Evolutionary conservation across 2,888 invertebrate genomes (phyloP).

Genomic region (Plebejus anna): DNA sequence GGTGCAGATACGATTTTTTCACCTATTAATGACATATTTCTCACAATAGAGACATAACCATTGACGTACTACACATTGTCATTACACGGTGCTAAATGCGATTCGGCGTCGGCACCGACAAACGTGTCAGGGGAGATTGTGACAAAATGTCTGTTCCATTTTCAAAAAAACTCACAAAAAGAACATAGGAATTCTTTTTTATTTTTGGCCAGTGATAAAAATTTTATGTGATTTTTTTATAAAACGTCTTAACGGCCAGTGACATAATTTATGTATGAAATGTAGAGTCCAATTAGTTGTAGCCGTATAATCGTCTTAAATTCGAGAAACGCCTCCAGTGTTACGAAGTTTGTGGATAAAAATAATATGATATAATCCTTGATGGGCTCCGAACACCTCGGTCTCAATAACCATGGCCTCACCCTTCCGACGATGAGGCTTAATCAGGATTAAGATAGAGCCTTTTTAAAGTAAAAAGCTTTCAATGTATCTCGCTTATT

Average conservation of each 20-base stretch:
- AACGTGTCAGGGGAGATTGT: constrained; percentile 37
- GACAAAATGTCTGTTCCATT: constrained; percentile 23
- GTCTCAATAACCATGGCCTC: constrained; percentile 54
- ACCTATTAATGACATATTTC: constrained; percentile 70
- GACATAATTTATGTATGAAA: constrained; percentile 5
- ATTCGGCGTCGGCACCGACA: constrained; percentile 42
- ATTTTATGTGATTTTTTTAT: background rate
- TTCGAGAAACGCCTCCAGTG: constrained; percentile 50
- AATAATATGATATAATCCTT: constrained; percentile 59
- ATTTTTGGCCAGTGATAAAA: constrained; percentile 3
- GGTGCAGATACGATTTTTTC: constrained; percentile 66
- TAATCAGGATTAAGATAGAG: constrained; percentile 77
- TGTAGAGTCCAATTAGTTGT: constrained; percentile 15
- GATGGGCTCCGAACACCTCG: constrained; percentile 63
- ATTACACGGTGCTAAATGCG: constrained; percentile 71
- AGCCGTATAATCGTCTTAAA: constrained; percentile 53
- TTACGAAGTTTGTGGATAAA: constrained; percentile 57
- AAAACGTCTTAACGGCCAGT: background rate
- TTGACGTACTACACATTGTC: constrained; percentile 67
- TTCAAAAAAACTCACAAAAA: constrained; percentile 10
- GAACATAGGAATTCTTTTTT: background rate
- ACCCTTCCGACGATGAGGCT: constrained; percentile 64
- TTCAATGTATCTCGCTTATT: constrained; percentile 64
- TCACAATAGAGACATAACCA: constrained; percentile 72
- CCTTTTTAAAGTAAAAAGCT: constrained; percentile 72